These are phyloP conservation scores for Pterostichus niger DNA, from an alignment of 2,888 invertebrate species.

Conservation along the genomic window DNA sequence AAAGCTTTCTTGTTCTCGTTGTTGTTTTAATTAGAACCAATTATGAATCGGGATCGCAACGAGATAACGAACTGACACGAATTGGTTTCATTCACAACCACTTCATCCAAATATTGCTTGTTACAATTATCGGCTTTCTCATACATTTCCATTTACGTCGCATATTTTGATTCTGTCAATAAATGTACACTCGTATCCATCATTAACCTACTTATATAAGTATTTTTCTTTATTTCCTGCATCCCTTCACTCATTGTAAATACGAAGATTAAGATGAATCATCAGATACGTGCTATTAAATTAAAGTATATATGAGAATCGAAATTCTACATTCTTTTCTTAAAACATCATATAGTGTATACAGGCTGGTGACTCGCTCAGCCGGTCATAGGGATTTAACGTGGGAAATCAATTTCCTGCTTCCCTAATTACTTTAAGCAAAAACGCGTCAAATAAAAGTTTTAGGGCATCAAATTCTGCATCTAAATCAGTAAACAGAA, in stretches of 20 bases:
- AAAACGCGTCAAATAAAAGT: too few relatives aligned
- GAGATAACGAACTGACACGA: constrained; percentile 36
- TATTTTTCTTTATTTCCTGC: background rate
- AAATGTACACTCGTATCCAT: background rate
- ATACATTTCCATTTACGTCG: constrained; percentile 26
- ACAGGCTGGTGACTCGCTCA: too few relatives aligned
- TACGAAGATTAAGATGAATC: too few relatives aligned
- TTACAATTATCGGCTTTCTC: constrained; percentile 44
- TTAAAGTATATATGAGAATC: too few relatives aligned
- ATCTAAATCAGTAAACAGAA: too few relatives aligned
- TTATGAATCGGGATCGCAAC: constrained; percentile 44
- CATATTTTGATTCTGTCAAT: background rate
- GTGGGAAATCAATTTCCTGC: too few relatives aligned
- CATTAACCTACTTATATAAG: background rate
- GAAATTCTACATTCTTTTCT: too few relatives aligned
- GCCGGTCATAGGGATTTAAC: too few relatives aligned
- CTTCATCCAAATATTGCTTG: constrained; percentile 45
- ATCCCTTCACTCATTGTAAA: background rate
- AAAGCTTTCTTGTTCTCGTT: background rate
- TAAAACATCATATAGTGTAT: too few relatives aligned
- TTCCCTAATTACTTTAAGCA: too few relatives aligned
- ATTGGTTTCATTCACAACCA: constrained; percentile 16
- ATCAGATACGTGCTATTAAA: too few relatives aligned
- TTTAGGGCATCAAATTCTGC: too few relatives aligned
- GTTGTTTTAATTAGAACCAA: constrained; percentile 32